Base-by-base conservation (phyloP, 2,797 vertebrate genomes). In the Paguma larvata region DNA sequence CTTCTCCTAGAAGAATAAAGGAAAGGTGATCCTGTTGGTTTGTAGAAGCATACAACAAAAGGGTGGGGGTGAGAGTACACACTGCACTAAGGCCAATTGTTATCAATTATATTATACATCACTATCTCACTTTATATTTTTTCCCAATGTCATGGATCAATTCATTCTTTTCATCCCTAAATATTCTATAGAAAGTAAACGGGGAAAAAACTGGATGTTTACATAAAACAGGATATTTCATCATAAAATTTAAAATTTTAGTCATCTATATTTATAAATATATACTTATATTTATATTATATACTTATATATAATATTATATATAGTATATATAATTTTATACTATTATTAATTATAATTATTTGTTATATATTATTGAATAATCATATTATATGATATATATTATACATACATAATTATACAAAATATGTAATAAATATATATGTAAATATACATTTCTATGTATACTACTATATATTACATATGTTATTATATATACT, bases 81-180 rank as follows among this genome's bases (percentile, higher is more conserved):
- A 48, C 18, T 75, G 14, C 27, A 85, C 0, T 62, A 41, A 72
- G 59, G 79, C 27, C 56, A 46, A 34, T 27, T 90, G 77, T 92
- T 83, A 82, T 21, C 59, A 93, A 44, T 5, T 48, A 56, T 84
- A 56, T 38, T 56, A 75, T 15, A 44, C 16, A 75, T 82, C n/a
- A 92, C 3, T 80, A 70, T 23, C 32, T 94, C 23, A 51, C 85
- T 85, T 89, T 68, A 53, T 79, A 48, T 73, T 46, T 56, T 85
- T 94, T 19, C 44, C 63, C 48, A 77, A 87, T 25, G 63, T 82
- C 41, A 93, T 72, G 6, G 25, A 78, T 87, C 41, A 88, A 70
- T 32, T 94, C 59, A 89, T 95, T 91, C 21, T 88, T 82, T 97
- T 53, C 25, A 30, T 65, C 6, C 3, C 21, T 56, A 89, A 78